phyloP scores from a whole-genome alignment of 2,113 vertebrate genomes.

The Pelecanoides urinatrix region DNA sequence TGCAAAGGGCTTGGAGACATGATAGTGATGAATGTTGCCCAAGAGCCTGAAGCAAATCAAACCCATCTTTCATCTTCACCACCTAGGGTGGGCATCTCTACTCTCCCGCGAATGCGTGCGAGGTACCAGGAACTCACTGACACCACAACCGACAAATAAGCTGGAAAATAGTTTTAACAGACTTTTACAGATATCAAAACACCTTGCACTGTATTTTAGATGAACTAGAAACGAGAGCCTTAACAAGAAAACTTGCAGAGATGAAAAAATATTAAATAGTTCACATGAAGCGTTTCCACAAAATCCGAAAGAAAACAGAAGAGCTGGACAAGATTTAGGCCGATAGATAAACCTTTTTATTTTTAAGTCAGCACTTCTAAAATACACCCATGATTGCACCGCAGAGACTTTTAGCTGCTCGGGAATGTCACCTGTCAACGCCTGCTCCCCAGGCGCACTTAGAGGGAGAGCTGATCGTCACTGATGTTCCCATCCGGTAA shows the following conservation, averaged over 20 bases:
- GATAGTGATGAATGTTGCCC: background rate
- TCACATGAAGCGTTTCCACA: background rate
- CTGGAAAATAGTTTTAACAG: background rate
- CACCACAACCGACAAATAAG: background rate
- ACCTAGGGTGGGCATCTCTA: background rate
- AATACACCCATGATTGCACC: background rate
- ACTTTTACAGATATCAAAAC: background rate
- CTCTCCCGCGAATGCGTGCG: rapidly evolving
- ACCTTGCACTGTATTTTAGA: rapidly evolving
- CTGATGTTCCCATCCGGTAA: slow-evolving; percentile 27
- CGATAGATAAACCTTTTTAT: background rate
- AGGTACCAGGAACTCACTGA: background rate
- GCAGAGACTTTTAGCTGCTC: background rate
- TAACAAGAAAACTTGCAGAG: background rate
- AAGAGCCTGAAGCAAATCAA: background rate
- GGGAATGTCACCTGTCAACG: slow-evolving; percentile 18
- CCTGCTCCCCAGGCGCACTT: background rate
- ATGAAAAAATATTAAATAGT: background rate
- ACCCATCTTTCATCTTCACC: background rate
- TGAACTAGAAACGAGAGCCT: rapidly evolving
- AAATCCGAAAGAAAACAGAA: background rate
- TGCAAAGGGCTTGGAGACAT: background rate
- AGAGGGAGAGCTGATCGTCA: background rate
- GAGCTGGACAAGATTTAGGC: background rate
- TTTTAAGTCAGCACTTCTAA: slow-evolving; percentile 8